These are phyloP conservation scores for Dendropsophus ebraccatus DNA, from an alignment of 2,113 vertebrate genomes.

Conservation along the genomic window DNA sequence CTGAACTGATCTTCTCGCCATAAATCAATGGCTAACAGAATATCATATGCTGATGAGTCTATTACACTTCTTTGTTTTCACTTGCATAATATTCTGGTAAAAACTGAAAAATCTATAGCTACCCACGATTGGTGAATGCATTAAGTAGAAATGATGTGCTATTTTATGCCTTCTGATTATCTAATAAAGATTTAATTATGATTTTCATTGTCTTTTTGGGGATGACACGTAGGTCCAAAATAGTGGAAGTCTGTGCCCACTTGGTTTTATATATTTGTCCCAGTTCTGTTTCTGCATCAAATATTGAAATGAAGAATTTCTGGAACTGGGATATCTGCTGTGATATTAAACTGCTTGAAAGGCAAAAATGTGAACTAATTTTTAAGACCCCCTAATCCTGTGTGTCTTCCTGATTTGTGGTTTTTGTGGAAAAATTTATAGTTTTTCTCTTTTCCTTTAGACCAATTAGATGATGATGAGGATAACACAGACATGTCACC, in stretches of 20 bases:
- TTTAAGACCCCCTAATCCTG: background rate
- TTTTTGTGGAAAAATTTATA: constrained; percentile 16
- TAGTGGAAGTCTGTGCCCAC: no score
- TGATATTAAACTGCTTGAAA: background rate
- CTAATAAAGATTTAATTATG: background rate
- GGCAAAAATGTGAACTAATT: background rate
- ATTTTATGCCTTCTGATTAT: background rate
- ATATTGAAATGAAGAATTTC: background rate
- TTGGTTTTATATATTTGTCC: background rate
- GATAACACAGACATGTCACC: constrained; percentile 86
- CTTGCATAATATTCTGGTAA: no score
- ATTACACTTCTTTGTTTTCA: no score
- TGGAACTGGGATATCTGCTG: background rate
- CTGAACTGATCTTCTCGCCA: no score
- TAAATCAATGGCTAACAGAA: no score
- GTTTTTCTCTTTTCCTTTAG: constrained; percentile 71
- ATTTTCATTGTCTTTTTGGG: background rate
- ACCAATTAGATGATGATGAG: constrained; percentile 88
- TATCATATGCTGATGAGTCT: no score
- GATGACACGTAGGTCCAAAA: background rate
- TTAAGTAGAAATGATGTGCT: no score
- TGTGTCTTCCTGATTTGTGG: constrained; percentile 7
- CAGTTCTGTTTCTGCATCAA: background rate
- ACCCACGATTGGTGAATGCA: no score
- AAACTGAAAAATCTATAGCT: no score